A percentile compares a stretch with the other conserved stretches of the same genome.
Evolutionary conservation across 2,888 invertebrate genomes (phyloP).

Genomic region (Lasioglossum morio): DNA sequence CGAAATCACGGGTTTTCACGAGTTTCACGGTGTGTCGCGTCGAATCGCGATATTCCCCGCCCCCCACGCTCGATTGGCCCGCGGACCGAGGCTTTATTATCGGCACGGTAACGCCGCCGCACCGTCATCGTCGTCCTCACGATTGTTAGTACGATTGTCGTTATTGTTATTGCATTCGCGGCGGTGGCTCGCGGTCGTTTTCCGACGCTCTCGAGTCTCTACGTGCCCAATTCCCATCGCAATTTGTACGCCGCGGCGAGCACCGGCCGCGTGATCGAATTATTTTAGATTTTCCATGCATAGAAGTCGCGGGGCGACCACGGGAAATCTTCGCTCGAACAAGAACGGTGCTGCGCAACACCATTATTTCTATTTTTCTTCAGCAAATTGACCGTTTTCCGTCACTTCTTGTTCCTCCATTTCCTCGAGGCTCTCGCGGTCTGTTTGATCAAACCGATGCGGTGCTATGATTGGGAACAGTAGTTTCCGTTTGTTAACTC

Average conservation of each 20-base stretch:
- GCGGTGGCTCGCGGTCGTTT: slow-evolving; percentile 39
- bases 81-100: slow-evolving; percentile 61
- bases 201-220: slow-evolving; percentile 46
- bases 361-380: neutral
- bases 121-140: slow-evolving; percentile 58
- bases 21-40: neutral
- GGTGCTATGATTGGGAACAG: neutral
- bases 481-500: neutral
- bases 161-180: slow-evolving; percentile 70
- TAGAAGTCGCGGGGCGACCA: neutral
- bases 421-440: too few species aligned
- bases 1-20: slow-evolving; percentile 35
- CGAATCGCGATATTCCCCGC: slow-evolving; percentile 19
- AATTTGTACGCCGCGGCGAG: slow-evolving; percentile 58
- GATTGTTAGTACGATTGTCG: slow-evolving; percentile 65
- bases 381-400: neutral
- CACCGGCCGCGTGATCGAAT: slow-evolving; percentile 26
- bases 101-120: slow-evolving; percentile 53
- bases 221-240: slow-evolving; percentile 71
- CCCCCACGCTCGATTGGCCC: slow-evolving; percentile 38
- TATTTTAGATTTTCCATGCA: slow-evolving; percentile 45
- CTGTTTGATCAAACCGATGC: neutral
- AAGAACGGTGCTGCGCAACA: neutral
- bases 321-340: neutral
- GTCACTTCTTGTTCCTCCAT: neutral